Base-by-base conservation (phyloP, 2,797 vertebrate species). In the Pseudochaenichthys georgianus region DNA sequence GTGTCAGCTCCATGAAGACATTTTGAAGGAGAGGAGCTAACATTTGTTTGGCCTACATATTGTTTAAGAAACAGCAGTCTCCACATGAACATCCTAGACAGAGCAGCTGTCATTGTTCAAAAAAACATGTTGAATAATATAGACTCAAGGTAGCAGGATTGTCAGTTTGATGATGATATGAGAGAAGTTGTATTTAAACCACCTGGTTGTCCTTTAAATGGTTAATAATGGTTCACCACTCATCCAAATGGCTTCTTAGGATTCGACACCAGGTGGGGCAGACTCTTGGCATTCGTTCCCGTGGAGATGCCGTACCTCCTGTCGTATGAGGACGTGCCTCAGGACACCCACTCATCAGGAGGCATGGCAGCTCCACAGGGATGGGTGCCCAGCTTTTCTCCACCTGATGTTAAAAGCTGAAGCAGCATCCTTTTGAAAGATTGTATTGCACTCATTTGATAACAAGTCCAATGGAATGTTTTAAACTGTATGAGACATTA, bases 351-450 rank as follows among this genome's bases (percentile, higher is more conserved):
- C 69, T 78, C 74, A 73, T 28, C 4, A 28, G 28, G 28, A 28
- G 28, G 28, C 28, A 28, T 28, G 77, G 55, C 70, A 55, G 58
- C 74, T 85, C 81, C 75, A 45, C 70, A 4, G 78, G 75, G 78
- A 88, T 77, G 64, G 41, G 66, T 73, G 78, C 41, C 69, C 84
- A 79, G 60, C 73, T 87, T 89, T 75, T 68, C 46, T 83, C 78
- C 57, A 66, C 81, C 70, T 83, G 65, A 80, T 86, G 80, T 82
- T 52, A 59, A 50, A 51, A 80, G 70, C 53, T 50, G 57, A 23
- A 46, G 41, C 41, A 11, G 42, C 64, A 52, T 17, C 72, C 47
- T 81, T 87, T 82, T 42, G 83, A 57, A 47, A 76, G 45, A 21
- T 21, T 21, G 21, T 21, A 21, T 78, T 82, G 77, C 74, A 80